phyloP scores from a whole-genome alignment of 2,113 vertebrate genomes.

The Microcebus ravelobensis region DNA sequence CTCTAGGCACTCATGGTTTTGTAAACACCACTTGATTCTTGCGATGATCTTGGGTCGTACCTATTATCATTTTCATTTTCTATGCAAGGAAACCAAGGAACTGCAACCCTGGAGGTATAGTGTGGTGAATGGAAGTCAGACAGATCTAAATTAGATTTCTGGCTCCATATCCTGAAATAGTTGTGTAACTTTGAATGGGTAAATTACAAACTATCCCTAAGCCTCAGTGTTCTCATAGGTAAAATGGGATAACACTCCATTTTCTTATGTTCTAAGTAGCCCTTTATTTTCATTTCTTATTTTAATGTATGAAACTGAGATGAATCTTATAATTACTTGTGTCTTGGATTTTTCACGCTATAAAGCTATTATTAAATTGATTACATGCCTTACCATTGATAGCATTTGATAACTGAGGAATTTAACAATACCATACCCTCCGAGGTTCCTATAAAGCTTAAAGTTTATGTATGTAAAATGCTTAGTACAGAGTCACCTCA shows the following conservation, averaged over 20 bases:
- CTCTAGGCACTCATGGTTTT: background rate
- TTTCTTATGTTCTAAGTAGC: conserved; percentile 8
- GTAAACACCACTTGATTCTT: background rate
- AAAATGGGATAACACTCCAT: background rate
- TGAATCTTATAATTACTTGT: background rate
- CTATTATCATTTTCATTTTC: background rate
- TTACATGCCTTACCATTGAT: background rate
- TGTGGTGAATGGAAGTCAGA: background rate
- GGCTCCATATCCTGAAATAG: background rate
- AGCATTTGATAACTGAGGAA: background rate
- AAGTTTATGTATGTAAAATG: background rate
- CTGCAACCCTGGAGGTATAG: background rate
- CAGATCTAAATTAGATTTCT: background rate
- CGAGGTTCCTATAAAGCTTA: conserved; percentile 18
- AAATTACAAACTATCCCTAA: background rate
- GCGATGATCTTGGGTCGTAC: background rate
- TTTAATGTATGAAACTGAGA: conserved; percentile 27
- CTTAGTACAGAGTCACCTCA: conserved; percentile 18
- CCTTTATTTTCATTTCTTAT: conserved; percentile 36
- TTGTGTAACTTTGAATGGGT: background rate
- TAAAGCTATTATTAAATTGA: background rate
- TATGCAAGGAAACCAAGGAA: background rate
- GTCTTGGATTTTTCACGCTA: background rate
- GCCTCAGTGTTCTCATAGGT: background rate
- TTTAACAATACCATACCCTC: background rate